Conservation (phyloP, 2,113 vertebrate species). For the Anolis sagrei region DNA sequence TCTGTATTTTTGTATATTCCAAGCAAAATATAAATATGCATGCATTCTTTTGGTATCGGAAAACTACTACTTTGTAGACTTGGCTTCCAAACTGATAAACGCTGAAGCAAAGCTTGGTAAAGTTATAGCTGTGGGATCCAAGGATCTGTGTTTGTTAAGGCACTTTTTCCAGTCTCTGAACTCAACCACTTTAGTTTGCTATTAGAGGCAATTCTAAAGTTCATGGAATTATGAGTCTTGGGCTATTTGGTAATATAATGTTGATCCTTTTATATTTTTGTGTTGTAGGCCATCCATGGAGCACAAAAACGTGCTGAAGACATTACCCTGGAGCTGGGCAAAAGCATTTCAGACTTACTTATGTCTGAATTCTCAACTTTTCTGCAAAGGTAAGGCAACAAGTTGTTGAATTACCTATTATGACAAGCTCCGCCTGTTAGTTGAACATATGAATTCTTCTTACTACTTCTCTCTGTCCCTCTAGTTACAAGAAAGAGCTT, state of each 20-base stretch:
- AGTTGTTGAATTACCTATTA: neutral
- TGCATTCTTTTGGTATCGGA: neutral
- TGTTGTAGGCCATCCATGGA: constrained; percentile 75
- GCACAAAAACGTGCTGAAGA: constrained; percentile 66
- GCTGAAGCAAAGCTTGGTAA: no score
- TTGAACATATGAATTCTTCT: neutral
- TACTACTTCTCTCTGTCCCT: neutral
- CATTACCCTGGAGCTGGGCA: constrained; percentile 60
- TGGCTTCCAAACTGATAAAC: neutral
- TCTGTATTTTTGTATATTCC: neutral
- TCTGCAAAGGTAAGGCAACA: constrained; percentile 77
- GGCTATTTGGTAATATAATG: neutral
- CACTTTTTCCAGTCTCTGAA: no score
- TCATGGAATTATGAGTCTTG: neutral
- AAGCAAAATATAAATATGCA: neutral
- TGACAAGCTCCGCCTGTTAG: neutral
- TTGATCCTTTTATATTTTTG: neutral
- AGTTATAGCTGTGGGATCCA: no score
- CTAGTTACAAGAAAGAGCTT: constrained; percentile 82
- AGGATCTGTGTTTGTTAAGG: no score
- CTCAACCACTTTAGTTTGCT: neutral
- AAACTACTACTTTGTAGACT: neutral
- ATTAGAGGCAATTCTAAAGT: neutral
- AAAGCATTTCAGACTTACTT: constrained; percentile 66
- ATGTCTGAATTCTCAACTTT: constrained; percentile 74